A percentile compares a stretch with the other conserved stretches of the same genome.
phyloP scores from a whole-genome alignment of 2,888 invertebrate genomes.

The Zygothrica quintamaculata region DNA sequence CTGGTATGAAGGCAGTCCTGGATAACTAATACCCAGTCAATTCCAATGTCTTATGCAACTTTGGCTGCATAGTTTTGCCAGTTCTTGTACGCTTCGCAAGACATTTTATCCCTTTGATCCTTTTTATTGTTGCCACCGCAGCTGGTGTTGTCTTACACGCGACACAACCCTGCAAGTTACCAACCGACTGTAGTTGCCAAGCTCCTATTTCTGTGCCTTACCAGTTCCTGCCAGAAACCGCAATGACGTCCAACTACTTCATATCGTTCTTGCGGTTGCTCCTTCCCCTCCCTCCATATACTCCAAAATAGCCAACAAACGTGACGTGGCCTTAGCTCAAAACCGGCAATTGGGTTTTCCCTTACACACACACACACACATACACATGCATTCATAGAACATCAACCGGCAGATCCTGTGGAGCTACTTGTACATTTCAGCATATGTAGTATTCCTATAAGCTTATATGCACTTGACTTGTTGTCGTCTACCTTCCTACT shows the following conservation, averaged over 20 bases:
- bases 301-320: conserved; percentile 35
- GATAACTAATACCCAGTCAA: conserved; percentile 23
- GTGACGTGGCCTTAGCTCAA: conserved; percentile 62
- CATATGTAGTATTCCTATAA: conserved; percentile 13
- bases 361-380: too few species aligned
- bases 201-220: conserved; percentile 10
- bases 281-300: conserved; percentile 5
- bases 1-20: conserved; percentile 4
- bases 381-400: too few species aligned
- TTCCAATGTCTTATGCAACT: conserved; percentile 44
- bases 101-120: conserved; percentile 71
- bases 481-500: conserved; percentile 35
- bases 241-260: conserved; percentile 39
- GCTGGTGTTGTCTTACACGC: conserved; percentile 68
- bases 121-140: conserved; percentile 67
- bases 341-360: conserved; percentile 67
- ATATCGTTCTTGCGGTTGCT: conserved; percentile 16
- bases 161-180: conserved; percentile 11
- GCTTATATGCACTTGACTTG: conserved; percentile 36
- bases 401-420: neutral
- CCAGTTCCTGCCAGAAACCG: conserved; percentile 27
- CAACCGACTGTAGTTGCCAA: neutral
- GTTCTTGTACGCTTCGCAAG: conserved; percentile 31
- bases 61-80: conserved; percentile 45
- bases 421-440: too few species aligned